Percentiles rank a stretch among this genome's conserved stretches.
These are phyloP conservation scores for Psammodynastes pulverulentus DNA, from an alignment of 2,113 vertebrate species.

Conservation along the genomic window DNA sequence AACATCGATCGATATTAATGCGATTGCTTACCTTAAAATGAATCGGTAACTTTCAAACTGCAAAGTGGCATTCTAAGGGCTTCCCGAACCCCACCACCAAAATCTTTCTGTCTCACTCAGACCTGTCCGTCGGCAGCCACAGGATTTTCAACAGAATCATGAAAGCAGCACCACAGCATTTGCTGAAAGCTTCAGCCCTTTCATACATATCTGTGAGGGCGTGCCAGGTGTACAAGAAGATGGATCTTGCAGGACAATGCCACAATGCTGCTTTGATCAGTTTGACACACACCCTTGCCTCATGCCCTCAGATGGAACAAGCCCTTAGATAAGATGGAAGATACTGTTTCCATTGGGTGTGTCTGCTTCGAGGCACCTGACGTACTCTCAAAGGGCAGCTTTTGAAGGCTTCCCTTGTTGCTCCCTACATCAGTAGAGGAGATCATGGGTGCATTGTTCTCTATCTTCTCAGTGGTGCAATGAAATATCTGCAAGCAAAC, in stretches of 20 bases:
- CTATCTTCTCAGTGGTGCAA: not conserved
- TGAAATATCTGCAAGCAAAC: not conserved
- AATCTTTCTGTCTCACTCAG: not conserved
- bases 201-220: not conserved
- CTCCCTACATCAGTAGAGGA: not conserved
- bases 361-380: not conserved
- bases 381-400: not conserved
- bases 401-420: not conserved
- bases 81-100: not conserved
- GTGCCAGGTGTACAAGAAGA: not conserved
- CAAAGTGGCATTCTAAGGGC: not conserved
- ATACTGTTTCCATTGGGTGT: not conserved
- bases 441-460: not conserved
- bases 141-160: not conserved
- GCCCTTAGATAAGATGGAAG: not conserved
- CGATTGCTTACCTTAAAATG: not conserved
- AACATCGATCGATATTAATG: not conserved
- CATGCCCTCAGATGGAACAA: not conserved
- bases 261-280: not conserved
- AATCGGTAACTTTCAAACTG: not conserved
- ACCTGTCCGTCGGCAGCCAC: not conserved
- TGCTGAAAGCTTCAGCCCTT: not conserved
- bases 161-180: not conserved
- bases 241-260: not conserved
- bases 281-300: not conserved